phyloP scores from a whole-genome alignment of 2,113 vertebrate species.

The Ciconia boyciana region DNA sequence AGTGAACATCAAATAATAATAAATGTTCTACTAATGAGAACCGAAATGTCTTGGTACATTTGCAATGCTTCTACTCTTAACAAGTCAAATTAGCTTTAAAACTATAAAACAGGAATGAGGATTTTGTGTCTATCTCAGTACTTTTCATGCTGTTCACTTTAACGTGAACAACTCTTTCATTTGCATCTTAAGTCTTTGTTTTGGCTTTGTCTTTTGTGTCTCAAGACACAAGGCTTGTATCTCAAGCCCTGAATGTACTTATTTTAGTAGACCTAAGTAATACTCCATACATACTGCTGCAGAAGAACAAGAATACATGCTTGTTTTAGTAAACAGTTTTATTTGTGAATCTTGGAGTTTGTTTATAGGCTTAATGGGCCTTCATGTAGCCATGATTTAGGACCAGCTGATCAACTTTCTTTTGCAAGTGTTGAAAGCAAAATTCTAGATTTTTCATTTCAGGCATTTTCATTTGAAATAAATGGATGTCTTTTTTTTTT shows the following conservation, averaged over 20 bases:
- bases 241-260: background rate
- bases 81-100: background rate
- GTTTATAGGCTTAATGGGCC: background rate
- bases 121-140: background rate
- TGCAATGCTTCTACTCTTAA: background rate
- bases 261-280: background rate
- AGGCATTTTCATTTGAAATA: background rate
- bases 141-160: background rate
- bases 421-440: background rate
- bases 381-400: background rate
- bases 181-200: background rate
- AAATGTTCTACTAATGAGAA: background rate
- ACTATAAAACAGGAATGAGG: background rate
- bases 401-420: background rate
- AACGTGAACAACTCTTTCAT: background rate
- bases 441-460: background rate
- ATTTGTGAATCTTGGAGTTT: background rate
- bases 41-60: background rate
- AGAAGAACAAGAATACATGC: background rate
- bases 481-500: background rate
- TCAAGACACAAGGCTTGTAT: background rate
- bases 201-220: background rate
- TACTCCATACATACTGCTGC: background rate
- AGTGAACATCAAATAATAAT: background rate
- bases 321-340: background rate